Percentiles rank a stretch among this genome's conserved stretches.
These are phyloP conservation scores for Agapornis roseicollis DNA, from an alignment of 2,113 vertebrate genomes.

Conservation along the genomic window DNA sequence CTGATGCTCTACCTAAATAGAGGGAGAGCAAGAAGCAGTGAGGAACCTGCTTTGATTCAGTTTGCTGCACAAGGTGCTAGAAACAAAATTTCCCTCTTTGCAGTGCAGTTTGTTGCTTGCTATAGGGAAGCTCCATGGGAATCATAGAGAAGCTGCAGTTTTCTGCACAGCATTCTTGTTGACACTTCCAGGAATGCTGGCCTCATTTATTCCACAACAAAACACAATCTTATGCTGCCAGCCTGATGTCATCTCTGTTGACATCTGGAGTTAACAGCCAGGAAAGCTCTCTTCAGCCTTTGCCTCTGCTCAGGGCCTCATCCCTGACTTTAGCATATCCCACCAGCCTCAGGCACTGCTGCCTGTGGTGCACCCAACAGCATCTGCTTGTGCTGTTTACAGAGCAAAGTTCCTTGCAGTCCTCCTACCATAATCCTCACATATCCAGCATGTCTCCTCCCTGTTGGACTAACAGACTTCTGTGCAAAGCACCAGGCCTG, in stretches of 20 bases:
- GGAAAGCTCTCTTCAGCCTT: background rate
- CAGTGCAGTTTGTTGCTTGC: background rate
- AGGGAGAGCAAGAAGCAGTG: background rate
- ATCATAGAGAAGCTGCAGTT: background rate
- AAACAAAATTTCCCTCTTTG: background rate
- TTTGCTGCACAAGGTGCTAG: background rate
- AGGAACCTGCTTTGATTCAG: background rate
- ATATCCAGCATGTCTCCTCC: background rate
- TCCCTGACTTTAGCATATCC: rapidly evolving
- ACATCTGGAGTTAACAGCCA: background rate
- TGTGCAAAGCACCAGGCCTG: background rate
- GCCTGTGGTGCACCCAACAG: background rate
- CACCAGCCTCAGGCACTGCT: rapidly evolving
- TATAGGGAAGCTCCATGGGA: background rate
- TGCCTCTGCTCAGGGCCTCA: background rate
- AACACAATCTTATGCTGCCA: background rate
- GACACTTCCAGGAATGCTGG: slow-evolving; percentile 11
- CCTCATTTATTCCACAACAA: slow-evolving; percentile 23
- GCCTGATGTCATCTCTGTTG: background rate
- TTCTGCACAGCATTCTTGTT: background rate
- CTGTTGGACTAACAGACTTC: background rate
- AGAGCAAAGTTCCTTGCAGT: background rate
- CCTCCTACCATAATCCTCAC: background rate
- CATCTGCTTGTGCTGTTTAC: background rate
- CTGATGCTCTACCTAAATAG: background rate